phyloP scores from a whole-genome alignment of 2,113 vertebrate species.

The Conger conger region DNA sequence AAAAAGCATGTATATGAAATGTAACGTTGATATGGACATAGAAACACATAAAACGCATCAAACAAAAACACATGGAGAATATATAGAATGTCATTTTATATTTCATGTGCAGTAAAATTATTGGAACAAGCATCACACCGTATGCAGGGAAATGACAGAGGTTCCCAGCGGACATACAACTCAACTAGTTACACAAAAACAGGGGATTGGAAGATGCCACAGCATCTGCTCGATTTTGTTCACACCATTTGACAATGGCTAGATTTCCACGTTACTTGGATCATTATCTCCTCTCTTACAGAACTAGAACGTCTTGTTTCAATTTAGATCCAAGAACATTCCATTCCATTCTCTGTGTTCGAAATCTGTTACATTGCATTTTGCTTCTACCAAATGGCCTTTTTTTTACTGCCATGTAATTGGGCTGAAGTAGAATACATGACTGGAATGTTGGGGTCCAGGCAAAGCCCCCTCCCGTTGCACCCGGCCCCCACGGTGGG shows the following conservation, averaged over 20 bases:
- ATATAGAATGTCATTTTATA: neutral
- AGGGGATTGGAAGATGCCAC: neutral
- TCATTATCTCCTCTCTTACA: too few relatives aligned
- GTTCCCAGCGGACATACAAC: neutral
- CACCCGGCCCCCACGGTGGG: neutral
- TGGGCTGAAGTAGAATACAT: neutral
- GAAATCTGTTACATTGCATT: neutral
- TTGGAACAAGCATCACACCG: neutral
- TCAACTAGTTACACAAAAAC: neutral
- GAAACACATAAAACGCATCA: too few relatives aligned
- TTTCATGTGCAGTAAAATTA: too few relatives aligned
- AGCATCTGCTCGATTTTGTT: neutral
- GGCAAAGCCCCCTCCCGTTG: neutral
- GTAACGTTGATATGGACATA: too few relatives aligned
- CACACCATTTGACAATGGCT: neutral
- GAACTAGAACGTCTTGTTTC: too few relatives aligned
- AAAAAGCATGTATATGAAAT: too few relatives aligned
- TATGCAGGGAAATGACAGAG: neutral
- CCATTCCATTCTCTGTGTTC: neutral
- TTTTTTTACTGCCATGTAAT: neutral
- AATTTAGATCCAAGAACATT: neutral
- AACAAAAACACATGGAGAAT: too few relatives aligned
- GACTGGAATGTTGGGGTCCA: neutral
- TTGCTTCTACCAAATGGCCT: neutral
- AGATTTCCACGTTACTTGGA: neutral